Evolutionary conservation across 35 echinoderm and acorn worm genomes (phyloP).

Genomic region (Ophioderma brevispina): DNA sequence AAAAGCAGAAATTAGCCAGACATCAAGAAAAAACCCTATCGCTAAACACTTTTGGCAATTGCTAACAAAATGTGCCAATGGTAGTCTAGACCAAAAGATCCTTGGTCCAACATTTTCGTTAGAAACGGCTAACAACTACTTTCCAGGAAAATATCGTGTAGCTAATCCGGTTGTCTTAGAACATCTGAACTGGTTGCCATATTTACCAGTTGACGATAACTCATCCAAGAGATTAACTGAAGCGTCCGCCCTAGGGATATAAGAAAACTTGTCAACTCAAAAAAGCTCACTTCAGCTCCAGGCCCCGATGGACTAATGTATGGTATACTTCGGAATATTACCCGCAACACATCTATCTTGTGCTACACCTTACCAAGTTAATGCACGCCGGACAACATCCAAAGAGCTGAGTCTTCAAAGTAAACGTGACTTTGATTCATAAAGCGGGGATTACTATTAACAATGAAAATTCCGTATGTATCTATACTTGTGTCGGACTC

Average conservation of each 20-base stretch:
- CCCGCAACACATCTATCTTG: conserved; percentile 29
- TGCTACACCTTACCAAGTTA: conserved; percentile 34
- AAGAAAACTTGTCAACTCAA: conserved; percentile 8
- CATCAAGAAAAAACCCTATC: conserved; percentile 12
- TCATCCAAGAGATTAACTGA: background rate
- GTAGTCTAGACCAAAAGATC: conserved; percentile 11
- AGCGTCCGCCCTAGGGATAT: conserved; percentile 33
- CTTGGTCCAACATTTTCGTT: conserved; percentile 12
- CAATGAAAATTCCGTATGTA: conserved; percentile 8
- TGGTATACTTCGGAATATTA: conserved; percentile 27
- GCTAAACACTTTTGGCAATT: conserved; percentile 26
- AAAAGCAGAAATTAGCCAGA: background rate
- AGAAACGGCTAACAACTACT: conserved; percentile 1
- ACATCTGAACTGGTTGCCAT: conserved; percentile 18
- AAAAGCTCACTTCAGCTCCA: conserved; percentile 26
- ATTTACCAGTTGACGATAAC: background rate
- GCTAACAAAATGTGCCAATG: conserved; percentile 1
- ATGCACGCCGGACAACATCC: background rate
- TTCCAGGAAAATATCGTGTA: background rate
- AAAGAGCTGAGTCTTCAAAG: background rate
- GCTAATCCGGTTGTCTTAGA: conserved; percentile 2
- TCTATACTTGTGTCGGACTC: conserved; percentile 10
- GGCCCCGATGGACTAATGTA: conserved; percentile 45
- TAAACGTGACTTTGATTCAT: conserved; percentile 9
- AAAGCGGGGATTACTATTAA: background rate